These are phyloP conservation scores for Acronicta leporina DNA, from an alignment of 2,888 invertebrate species.

Conservation along the genomic window DNA sequence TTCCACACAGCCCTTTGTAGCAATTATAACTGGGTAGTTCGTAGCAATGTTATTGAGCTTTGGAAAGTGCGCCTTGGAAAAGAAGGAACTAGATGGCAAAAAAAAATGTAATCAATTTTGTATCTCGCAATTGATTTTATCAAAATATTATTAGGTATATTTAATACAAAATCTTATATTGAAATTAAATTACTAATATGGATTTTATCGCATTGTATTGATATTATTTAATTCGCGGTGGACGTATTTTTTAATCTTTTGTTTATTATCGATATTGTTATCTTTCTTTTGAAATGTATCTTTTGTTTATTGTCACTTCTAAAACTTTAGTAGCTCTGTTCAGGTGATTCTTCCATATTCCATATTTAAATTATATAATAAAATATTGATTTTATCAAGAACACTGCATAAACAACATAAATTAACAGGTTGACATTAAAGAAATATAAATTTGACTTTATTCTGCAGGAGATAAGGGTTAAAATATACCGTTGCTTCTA, in stretches of 20 bases:
- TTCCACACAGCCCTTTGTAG: constrained; percentile 41
- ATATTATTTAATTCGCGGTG: too few relatives aligned
- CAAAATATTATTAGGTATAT: too few relatives aligned
- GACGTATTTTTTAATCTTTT: too few relatives aligned
- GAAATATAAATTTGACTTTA: constrained; percentile 3
- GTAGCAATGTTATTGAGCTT: neutral
- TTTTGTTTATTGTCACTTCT: neutral
- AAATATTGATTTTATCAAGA: constrained; percentile 27
- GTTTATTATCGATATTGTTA: too few relatives aligned
- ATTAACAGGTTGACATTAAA: neutral
- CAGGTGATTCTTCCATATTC: constrained; percentile 26
- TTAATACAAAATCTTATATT: too few relatives aligned
- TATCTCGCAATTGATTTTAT: too few relatives aligned
- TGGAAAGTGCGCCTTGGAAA: constrained; percentile 2
- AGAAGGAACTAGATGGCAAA: too few relatives aligned
- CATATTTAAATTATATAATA: constrained; percentile 15
- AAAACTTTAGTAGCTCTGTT: constrained; percentile 5
- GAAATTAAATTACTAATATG: too few relatives aligned
- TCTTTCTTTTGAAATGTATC: too few relatives aligned
- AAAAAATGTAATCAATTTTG: too few relatives aligned
- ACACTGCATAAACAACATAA: constrained; percentile 16
- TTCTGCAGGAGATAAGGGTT: rapidly evolving
- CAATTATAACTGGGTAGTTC: constrained; percentile 37
- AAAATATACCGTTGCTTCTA: constrained; percentile 2
- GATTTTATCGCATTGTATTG: too few relatives aligned